A percentile compares a stretch with the other conserved stretches of the same genome.
phyloP scores from a whole-genome alignment of 2,888 invertebrate species.

The Drosophila mimica region DNA sequence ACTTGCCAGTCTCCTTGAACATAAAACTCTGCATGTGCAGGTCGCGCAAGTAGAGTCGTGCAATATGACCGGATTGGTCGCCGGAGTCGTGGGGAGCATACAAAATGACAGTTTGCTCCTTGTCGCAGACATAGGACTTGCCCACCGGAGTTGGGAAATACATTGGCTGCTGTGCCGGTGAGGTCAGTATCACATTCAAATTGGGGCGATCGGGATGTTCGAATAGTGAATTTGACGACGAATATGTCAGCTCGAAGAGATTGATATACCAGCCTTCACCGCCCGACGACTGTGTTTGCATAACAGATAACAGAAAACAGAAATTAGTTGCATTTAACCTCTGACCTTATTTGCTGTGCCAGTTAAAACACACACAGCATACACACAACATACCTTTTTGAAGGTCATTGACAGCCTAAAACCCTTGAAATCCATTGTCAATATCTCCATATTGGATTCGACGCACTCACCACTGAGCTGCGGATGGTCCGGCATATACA shows the following conservation, averaged over 20 bases:
- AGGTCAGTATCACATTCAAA: conserved; percentile 86
- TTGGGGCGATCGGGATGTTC: conserved; percentile 88
- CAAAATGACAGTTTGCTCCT: conserved; percentile 89
- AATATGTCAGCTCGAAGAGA: conserved; percentile 91
- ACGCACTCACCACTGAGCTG: conserved; percentile 91
- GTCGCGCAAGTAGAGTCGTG: conserved; percentile 88
- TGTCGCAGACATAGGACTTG: conserved; percentile 91
- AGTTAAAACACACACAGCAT: neutral
- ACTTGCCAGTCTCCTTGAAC: conserved; percentile 90
- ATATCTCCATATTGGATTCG: conserved; percentile 89
- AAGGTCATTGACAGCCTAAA: conserved; percentile 91
- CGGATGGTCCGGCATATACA: conserved; percentile 91
- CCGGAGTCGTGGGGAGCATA: conserved; percentile 86
- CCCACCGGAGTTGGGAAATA: conserved; percentile 95
- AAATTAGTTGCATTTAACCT: conserved; percentile 25
- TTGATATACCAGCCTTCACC: conserved; percentile 96
- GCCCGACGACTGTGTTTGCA: conserved; percentile 90
- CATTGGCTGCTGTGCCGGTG: conserved; percentile 87
- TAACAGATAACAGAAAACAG: neutral
- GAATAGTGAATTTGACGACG: conserved; percentile 87
- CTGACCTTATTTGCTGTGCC: conserved; percentile 27
- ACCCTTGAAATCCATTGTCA: conserved; percentile 91
- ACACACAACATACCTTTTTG: conserved; percentile 88
- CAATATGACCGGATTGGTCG: conserved; percentile 86
- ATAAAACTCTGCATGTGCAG: conserved; percentile 95